phyloP scores from a whole-genome alignment of 2,888 invertebrate species.

The Chalcosyrphus nemorum region DNA sequence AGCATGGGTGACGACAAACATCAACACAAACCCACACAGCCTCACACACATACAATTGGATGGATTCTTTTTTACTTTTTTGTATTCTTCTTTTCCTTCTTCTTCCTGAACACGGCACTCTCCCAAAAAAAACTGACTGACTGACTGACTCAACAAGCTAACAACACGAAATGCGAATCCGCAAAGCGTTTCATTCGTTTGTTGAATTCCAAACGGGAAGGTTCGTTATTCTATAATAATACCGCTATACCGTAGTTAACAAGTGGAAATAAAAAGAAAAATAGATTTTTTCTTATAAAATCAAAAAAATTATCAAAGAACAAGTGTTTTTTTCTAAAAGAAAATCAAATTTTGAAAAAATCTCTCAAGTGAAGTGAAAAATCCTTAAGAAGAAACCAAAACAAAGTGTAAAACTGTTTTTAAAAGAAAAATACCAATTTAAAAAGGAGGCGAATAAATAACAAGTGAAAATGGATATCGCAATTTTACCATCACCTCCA shows the following conservation, averaged over 20 bases:
- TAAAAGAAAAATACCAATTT: constrained; percentile 18
- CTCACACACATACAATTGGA: constrained; percentile 35
- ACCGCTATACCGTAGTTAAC: constrained; percentile 11
- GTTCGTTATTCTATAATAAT: constrained; percentile 74
- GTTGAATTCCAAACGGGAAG: constrained; percentile 80
- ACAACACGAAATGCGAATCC: constrained; percentile 69
- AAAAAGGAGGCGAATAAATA: constrained; percentile 28
- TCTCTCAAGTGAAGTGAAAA: constrained; percentile 46
- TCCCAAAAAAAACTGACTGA: background rate
- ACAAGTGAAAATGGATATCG: constrained; percentile 78
- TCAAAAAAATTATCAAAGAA: constrained; percentile 22
- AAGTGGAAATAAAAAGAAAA: constrained; percentile 21
- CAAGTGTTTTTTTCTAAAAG: constrained; percentile 22
- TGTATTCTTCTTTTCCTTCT: constrained; percentile 5
- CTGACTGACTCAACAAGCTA: constrained; percentile 70
- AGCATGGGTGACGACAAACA: constrained; percentile 44
- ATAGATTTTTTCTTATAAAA: background rate
- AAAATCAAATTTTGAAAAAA: constrained; percentile 43
- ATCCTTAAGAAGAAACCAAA: constrained; percentile 29
- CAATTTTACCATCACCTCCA: constrained; percentile 86
- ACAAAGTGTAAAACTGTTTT: constrained; percentile 48
- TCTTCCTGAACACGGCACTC: constrained; percentile 58
- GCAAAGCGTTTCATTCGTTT: constrained; percentile 80
- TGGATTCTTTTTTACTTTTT: constrained; percentile 32
- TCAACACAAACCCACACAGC: constrained; percentile 25